Evolutionary conservation across 2,888 invertebrate species (phyloP).

Genomic region (Notodromas monacha): DNA sequence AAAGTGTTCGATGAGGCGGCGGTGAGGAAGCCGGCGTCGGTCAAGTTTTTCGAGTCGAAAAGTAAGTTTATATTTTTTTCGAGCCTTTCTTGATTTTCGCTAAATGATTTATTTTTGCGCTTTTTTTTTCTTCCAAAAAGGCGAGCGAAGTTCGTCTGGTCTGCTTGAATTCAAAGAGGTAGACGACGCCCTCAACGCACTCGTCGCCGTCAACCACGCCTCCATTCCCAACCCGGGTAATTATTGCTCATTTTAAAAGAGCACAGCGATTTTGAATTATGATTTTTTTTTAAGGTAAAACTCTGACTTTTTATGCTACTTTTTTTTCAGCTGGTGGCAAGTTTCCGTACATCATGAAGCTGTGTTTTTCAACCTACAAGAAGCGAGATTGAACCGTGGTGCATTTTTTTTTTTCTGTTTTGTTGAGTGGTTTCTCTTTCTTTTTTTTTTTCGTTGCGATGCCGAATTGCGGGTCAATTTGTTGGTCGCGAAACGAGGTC

Average conservation of each 20-base stretch:
- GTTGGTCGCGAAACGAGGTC: too few species aligned
- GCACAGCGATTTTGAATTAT: constrained; percentile 13
- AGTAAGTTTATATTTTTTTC: constrained; percentile 24
- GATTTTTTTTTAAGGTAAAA: too few species aligned
- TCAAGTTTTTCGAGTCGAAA: constrained; percentile 64
- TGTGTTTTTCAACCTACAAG: constrained; percentile 98
- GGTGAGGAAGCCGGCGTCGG: constrained; percentile 42
- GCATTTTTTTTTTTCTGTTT: too few species aligned
- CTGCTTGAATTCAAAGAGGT: constrained; percentile 74
- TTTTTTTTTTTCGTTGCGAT: too few species aligned
- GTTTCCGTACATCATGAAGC: constrained; percentile 91
- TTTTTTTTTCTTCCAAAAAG: too few species aligned
- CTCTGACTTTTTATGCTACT: too few species aligned
- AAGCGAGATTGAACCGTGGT: too few species aligned
- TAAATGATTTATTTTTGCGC: too few species aligned
- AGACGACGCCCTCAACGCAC: constrained; percentile 67
- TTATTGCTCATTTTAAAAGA: too few species aligned
- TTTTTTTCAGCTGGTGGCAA: constrained; percentile 41
- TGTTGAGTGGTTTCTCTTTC: too few species aligned
- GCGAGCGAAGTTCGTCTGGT: constrained; percentile 38
- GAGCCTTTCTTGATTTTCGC: too few species aligned
- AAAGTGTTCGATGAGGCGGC: constrained; percentile 59
- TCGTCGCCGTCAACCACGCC: constrained; percentile 84
- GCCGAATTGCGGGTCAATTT: too few species aligned
- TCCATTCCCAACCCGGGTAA: constrained; percentile 78